phyloP scores from a whole-genome alignment of 53 echinoderm and acorn worm species.

The Antedon mediterranea region DNA sequence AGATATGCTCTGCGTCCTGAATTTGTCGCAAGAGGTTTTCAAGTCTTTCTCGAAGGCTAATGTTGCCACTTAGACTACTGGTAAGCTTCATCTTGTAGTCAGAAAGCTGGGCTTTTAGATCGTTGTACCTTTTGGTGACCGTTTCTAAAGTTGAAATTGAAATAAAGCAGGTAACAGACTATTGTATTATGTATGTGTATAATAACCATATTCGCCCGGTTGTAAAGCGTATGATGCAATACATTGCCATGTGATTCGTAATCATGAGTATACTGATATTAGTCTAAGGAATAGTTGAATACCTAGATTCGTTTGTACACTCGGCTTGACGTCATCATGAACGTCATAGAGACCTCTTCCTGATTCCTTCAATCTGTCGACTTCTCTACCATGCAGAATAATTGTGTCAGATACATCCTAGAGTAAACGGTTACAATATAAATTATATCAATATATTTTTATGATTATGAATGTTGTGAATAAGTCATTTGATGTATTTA shows the following conservation, averaged over 20 bases:
- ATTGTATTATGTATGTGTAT: no score
- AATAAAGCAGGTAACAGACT: no score
- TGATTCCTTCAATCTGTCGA: slow-evolving; percentile 61
- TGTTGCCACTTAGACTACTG: slow-evolving; percentile 58
- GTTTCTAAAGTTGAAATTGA: slow-evolving; percentile 37
- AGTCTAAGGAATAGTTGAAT: background rate
- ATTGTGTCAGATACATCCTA: slow-evolving; percentile 35
- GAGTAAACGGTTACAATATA: no score
- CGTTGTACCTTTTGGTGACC: slow-evolving; percentile 62
- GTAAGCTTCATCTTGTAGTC: slow-evolving; percentile 72
- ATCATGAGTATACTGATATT: no score
- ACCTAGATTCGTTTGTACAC: slow-evolving; percentile 67
- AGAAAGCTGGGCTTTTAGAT: slow-evolving; percentile 72
- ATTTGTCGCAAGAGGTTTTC: slow-evolving; percentile 54
- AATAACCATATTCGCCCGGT: no score
- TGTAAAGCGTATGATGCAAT: no score
- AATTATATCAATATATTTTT: no score
- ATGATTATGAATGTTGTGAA: no score
- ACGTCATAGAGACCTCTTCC: slow-evolving; percentile 73
- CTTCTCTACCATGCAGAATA: slow-evolving; percentile 71
- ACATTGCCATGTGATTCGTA: no score
- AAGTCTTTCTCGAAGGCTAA: slow-evolving; percentile 12
- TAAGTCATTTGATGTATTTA: no score
- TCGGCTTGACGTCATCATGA: slow-evolving; percentile 77
- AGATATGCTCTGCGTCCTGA: slow-evolving; percentile 60